Evolutionary conservation across 1,140 invertebrate genomes (phyloP).

Genomic region (Grapholita molesta): DNA sequence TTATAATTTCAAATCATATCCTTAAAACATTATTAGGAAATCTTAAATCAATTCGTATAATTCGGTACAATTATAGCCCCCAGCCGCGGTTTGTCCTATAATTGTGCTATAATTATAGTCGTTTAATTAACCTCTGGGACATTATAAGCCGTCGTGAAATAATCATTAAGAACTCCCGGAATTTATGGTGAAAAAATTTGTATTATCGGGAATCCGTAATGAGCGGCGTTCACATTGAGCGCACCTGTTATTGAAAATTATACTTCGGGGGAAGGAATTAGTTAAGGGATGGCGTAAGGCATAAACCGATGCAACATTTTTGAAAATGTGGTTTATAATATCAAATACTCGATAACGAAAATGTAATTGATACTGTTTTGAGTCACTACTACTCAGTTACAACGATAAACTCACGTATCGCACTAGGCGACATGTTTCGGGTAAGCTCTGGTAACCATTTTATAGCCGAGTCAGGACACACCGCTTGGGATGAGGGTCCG

Average conservation of each 20-base stretch:
- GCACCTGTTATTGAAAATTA: conserved; percentile 21
- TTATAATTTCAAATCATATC: neutral
- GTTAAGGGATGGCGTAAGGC: neutral
- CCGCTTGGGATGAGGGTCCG: too few species aligned
- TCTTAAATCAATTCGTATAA: neutral
- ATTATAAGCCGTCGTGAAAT: neutral
- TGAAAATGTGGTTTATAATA: too few species aligned
- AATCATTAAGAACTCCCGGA: neutral
- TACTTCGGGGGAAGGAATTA: conserved; percentile 17
- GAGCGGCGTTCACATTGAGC: neutral
- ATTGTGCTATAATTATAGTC: neutral
- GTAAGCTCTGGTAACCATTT: too few species aligned
- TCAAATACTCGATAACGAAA: too few species aligned
- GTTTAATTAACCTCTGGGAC: neutral
- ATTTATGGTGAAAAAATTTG: neutral
- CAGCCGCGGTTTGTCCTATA: neutral
- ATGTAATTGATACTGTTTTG: neutral
- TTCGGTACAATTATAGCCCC: neutral
- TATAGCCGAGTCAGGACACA: too few species aligned
- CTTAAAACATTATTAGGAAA: neutral
- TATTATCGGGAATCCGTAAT: conserved; percentile 19
- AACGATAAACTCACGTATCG: too few species aligned
- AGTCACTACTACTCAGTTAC: too few species aligned
- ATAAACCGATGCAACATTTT: neutral
- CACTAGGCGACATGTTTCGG: too few species aligned